A percentile compares a stretch with the other conserved stretches of the same genome.
Conservation (phyloP, 2,113 vertebrate species). For the Daphoenositta chrysoptera region DNA sequence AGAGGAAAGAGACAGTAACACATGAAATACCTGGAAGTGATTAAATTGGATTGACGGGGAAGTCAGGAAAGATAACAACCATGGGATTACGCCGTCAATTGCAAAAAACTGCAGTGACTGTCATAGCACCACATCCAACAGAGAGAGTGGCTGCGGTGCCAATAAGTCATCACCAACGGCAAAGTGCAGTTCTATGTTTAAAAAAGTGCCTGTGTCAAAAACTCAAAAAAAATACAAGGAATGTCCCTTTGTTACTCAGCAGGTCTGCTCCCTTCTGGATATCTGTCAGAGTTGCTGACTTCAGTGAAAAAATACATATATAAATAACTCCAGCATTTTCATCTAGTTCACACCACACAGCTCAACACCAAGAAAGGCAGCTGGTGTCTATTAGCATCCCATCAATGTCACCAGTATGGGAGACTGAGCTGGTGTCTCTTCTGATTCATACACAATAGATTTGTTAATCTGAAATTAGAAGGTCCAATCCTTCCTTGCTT, state of each 20-base stretch:
- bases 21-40: conserved; percentile 11
- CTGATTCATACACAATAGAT: background rate
- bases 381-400: background rate
- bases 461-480: background rate
- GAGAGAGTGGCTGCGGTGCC: background rate
- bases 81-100: background rate
- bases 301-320: background rate
- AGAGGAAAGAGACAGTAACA: conserved; percentile 14
- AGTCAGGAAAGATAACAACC: conserved; percentile 19
- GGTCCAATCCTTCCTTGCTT: background rate
- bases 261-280: background rate
- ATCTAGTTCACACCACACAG: background rate
- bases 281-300: background rate
- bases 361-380: background rate
- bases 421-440: background rate
- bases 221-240: background rate
- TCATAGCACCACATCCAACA: background rate
- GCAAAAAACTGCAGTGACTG: background rate
- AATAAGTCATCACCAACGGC: background rate
- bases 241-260: background rate
- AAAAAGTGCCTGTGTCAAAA: background rate
- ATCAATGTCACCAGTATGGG: background rate
- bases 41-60: conserved; percentile 22
- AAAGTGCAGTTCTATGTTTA: background rate
- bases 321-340: background rate